Evolutionary conservation across 2,888 invertebrate genomes (phyloP).

Genomic region (Miltochrista miniata): DNA sequence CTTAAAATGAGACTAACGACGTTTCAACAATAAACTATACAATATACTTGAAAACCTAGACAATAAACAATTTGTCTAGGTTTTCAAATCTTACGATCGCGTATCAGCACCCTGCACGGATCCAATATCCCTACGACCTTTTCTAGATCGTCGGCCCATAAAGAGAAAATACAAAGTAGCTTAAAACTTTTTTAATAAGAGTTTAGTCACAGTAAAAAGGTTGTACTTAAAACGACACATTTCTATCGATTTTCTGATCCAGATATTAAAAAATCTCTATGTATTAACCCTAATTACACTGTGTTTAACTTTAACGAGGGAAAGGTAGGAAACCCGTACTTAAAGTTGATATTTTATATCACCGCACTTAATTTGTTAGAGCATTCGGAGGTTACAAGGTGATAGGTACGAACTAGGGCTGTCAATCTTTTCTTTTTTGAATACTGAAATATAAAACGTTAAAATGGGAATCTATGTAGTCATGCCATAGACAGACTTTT

Average conservation of each 20-base stretch:
- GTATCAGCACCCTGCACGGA: no score
- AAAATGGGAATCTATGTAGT: no score
- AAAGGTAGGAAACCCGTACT: conserved; percentile 24
- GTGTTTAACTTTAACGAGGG: conserved; percentile 34
- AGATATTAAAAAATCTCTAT: conserved; percentile 28
- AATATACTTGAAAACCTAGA: no score
- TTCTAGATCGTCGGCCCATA: no score
- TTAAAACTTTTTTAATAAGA: conserved; percentile 29
- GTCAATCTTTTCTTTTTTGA: background rate
- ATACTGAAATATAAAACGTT: background rate
- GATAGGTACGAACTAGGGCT: conserved; percentile 20
- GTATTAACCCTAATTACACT: conserved; percentile 40
- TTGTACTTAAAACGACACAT: conserved; percentile 4
- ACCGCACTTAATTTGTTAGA: conserved; percentile 31
- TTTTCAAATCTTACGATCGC: no score
- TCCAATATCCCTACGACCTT: no score
- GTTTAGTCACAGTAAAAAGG: conserved; percentile 1
- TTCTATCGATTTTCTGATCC: conserved; percentile 7
- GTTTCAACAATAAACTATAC: no score
- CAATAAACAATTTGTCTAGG: no score
- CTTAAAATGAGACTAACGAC: no score
- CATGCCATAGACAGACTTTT: no score
- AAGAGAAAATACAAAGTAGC: conserved; percentile 33
- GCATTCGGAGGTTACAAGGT: conserved; percentile 30
- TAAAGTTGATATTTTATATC: conserved; percentile 35